phyloP scores from a whole-genome alignment of 2,888 invertebrate species.

The Selenia dentaria region DNA sequence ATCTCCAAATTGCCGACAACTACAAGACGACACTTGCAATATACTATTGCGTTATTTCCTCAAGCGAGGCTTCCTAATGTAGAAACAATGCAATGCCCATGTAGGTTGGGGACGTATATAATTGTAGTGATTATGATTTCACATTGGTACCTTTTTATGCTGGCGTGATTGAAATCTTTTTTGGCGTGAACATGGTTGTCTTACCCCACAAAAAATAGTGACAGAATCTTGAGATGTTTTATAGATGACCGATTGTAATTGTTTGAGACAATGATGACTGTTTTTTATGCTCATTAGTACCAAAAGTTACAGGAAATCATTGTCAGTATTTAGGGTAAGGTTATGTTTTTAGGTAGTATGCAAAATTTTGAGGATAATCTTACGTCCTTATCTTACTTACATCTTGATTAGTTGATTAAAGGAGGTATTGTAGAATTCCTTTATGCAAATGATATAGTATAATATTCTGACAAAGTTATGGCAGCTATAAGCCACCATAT shows the following conservation, averaged over 20 bases:
- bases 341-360: too few species aligned
- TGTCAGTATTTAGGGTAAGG: too few species aligned
- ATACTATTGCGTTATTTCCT: constrained; percentile 29
- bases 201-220: constrained; percentile 3
- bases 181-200: neutral
- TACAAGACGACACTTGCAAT: constrained; percentile 16
- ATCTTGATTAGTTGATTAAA: too few species aligned
- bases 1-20: constrained; percentile 5
- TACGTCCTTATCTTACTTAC: too few species aligned
- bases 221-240: neutral
- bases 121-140: constrained; percentile 26
- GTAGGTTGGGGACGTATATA: constrained; percentile 62
- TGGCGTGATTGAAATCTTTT: constrained; percentile 15
- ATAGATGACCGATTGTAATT: neutral
- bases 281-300: too few species aligned
- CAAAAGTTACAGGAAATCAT: too few species aligned
- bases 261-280: too few species aligned
- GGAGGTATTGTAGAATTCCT: too few species aligned
- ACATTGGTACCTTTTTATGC: constrained; percentile 13
- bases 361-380: too few species aligned
- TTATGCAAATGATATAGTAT: too few species aligned
- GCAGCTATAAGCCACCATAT: too few species aligned
- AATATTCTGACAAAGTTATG: too few species aligned
- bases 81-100: constrained; percentile 52
- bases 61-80: constrained; percentile 51